phyloP scores from a whole-genome alignment of 2,113 vertebrate genomes.

The Urocynchramus pylzowi region DNA sequence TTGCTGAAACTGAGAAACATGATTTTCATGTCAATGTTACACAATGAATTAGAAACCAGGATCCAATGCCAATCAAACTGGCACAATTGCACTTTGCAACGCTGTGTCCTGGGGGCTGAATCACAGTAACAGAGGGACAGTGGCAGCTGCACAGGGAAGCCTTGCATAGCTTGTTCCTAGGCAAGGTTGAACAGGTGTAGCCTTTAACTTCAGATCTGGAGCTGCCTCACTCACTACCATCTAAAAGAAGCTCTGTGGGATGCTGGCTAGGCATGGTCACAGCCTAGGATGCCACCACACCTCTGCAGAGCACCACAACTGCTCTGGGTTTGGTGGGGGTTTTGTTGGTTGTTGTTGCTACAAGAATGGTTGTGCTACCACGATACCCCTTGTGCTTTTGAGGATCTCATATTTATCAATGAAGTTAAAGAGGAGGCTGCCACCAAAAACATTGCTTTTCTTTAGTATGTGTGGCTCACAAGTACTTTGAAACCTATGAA shows the following conservation, averaged over 20 bases:
- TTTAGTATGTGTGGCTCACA: not conserved
- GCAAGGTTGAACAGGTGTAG: not conserved
- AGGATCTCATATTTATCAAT: not conserved
- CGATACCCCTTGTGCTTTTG: not conserved
- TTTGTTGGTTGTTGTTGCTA: not conserved
- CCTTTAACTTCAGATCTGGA: not conserved
- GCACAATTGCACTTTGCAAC: not conserved
- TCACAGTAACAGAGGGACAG: not conserved
- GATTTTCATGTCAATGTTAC: not conserved
- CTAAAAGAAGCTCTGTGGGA: not conserved
- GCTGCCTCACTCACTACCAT: not conserved
- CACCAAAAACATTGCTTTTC: not conserved
- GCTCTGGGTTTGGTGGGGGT: not conserved
- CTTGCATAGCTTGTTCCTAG: not conserved
- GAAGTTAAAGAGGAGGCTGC: not conserved
- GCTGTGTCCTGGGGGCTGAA: not conserved
- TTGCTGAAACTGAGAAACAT: not conserved
- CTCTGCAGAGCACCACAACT: not conserved
- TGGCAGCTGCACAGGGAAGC: not conserved
- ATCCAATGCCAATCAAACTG: not conserved
- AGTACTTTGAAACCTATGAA: not conserved
- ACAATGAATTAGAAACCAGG: not conserved
- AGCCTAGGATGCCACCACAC: not conserved
- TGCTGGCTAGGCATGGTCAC: not conserved
- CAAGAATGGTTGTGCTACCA: not conserved